Percentiles rank a stretch among this genome's conserved stretches.
Conservation (phyloP, 2,113 vertebrate species). For the Megaceryle torquata region DNA sequence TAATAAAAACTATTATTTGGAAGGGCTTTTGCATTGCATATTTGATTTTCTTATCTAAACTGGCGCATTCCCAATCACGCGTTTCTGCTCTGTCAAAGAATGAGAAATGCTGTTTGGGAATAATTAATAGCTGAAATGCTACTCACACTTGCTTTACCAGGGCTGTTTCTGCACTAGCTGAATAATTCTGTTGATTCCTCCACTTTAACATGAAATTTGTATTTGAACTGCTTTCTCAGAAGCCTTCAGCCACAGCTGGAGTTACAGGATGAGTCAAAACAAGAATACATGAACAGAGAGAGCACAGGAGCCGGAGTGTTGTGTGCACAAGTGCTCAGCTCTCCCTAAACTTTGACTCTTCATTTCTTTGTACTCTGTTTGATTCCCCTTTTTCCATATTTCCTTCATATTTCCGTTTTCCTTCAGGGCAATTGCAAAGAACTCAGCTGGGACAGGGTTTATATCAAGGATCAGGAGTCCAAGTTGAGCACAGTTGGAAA, state of each 20-base stretch:
- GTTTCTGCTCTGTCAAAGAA: neutral
- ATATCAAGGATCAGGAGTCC: neutral
- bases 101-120: neutral
- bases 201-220: neutral
- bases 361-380: neutral
- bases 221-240: neutral
- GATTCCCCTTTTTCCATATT: slow-evolving; percentile 9
- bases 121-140: neutral
- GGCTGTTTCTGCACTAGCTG: neutral
- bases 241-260: slow-evolving; percentile 13
- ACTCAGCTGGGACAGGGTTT: neutral
- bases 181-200: slow-evolving; percentile 39
- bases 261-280: neutral
- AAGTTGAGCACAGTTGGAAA: neutral
- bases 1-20: neutral
- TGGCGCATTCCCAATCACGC: neutral
- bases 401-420: neutral
- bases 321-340: neutral
- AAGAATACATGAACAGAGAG: neutral
- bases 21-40: neutral
- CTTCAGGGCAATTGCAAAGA: slow-evolving; percentile 28
- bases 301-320: neutral
- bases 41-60: neutral
- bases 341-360: neutral
- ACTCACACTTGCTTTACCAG: neutral